A percentile compares a stretch with the other conserved stretches of the same genome.
Evolutionary conservation across 2,113 vertebrate species (phyloP).

Genomic region (Entosphenus tridentatus): DNA sequence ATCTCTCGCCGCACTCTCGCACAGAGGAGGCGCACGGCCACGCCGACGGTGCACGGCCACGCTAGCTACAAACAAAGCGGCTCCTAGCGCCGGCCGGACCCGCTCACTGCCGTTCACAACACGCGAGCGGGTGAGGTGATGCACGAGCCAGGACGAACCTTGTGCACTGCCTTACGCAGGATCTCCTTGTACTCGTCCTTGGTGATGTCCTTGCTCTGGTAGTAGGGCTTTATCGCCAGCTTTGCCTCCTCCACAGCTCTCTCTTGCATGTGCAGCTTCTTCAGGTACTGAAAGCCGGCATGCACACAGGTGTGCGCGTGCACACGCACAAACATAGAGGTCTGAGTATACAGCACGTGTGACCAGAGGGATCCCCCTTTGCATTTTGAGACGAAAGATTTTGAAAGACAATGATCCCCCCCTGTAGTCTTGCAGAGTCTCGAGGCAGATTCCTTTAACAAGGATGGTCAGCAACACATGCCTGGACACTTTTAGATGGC

Average conservation of each 20-base stretch:
- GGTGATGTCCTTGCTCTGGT: slow-evolving; percentile 76
- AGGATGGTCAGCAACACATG: too few relatives aligned
- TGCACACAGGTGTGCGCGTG: background rate
- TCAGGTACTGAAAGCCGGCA: slow-evolving; percentile 36
- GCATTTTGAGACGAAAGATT: too few relatives aligned
- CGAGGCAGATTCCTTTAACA: too few relatives aligned
- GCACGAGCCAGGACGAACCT: slow-evolving; percentile 22
- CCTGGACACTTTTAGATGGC: too few relatives aligned
- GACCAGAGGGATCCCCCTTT: too few relatives aligned
- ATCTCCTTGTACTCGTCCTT: slow-evolving; percentile 88
- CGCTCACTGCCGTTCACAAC: too few relatives aligned
- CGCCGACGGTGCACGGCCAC: background rate
- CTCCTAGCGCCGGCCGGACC: too few relatives aligned
- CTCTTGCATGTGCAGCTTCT: slow-evolving; percentile 81
- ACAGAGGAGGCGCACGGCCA: background rate
- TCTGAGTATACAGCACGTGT: background rate
- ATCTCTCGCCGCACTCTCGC: too few relatives aligned
- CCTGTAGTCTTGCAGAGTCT: too few relatives aligned
- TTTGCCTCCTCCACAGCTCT: slow-evolving; percentile 81
- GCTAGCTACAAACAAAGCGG: background rate
- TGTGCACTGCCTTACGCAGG: slow-evolving; percentile 68
- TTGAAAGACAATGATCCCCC: too few relatives aligned
- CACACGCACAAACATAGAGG: background rate
- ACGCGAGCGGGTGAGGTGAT: too few relatives aligned
- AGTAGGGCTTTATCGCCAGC: slow-evolving; percentile 70